These are phyloP conservation scores for Drosophila biarmipes DNA, from an alignment of 1,140 invertebrate genomes.

Conservation along the genomic window DNA sequence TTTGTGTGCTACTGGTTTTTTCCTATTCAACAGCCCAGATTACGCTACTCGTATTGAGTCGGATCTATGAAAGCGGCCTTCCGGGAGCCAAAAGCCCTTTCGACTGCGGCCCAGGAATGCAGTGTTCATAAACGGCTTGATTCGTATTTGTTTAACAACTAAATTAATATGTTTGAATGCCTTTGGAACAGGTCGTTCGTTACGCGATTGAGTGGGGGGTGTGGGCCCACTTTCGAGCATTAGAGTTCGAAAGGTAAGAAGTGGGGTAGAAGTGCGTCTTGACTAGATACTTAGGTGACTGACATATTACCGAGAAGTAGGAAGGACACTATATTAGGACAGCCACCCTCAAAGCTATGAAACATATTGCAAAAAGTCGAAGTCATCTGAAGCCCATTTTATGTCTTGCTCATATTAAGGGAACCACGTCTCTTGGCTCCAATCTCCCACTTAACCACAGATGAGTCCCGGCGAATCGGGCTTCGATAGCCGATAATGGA, in stretches of 20 bases:
- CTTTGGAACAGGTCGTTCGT: constrained; percentile 6
- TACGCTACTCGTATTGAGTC: constrained; percentile 58
- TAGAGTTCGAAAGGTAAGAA: neutral
- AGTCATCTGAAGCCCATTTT: neutral
- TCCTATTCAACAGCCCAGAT: constrained; percentile 52
- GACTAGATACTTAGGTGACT: too few species aligned
- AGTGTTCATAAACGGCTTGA: neutral
- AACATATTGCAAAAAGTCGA: too few species aligned
- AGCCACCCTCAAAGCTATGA: too few species aligned
- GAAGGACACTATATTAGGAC: too few species aligned
- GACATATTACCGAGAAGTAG: too few species aligned
- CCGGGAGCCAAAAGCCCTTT: constrained; percentile 19
- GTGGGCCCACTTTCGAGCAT: neutral
- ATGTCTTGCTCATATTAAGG: constrained; percentile 1
- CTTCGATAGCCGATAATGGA: constrained; percentile 28
- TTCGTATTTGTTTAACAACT: constrained; percentile 13
- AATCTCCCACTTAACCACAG: constrained; percentile 19
- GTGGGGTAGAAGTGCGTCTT: too few species aligned
- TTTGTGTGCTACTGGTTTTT: constrained; percentile 67
- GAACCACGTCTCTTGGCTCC: neutral
- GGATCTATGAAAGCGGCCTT: constrained; percentile 18
- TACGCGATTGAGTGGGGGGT: neutral
- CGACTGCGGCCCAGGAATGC: constrained; percentile 11
- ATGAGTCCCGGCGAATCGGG: constrained; percentile 18
- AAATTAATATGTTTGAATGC: constrained; percentile 2